Base-by-base conservation (phyloP, 1,140 invertebrate genomes). In the Drosophila melanica region DNA sequence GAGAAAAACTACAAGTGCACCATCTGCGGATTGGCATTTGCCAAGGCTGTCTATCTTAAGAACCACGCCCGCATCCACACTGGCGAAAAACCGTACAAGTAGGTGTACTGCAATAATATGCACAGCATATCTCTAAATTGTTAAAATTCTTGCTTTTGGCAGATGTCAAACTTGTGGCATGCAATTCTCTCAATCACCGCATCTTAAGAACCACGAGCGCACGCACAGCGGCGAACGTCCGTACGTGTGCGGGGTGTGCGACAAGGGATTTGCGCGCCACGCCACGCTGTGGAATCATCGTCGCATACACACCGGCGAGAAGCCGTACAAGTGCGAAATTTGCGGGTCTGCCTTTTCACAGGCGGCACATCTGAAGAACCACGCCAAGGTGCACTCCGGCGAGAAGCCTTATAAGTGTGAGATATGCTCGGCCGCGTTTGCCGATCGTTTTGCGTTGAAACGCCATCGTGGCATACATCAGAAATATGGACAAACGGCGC, bases 1-100 rank as follows among this genome's bases (percentile, higher is more conserved):
- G 97, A 97, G 91, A 97, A 97, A 92, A 96, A 97, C 75, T 97
- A 97, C 91, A 97, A 97, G 91, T 99, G 98, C 93, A 96, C 97
- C 78, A 96, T 97, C 41, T 99, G 98, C 93, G 97, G 97, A 23
- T 95, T 98, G 66, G 97, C 97, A 64, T 99, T 99, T 93, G 98
- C 98, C 23, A 96, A 97, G 92, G 96, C 96, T 44, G 96, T 96
- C 8, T 97, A 97, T 93, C 93, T 98, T 51, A 98, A 98, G 91
- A 99, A 99, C 91, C 97, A 98, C 92, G 96, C 96, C 37, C 93
- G 96, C 59, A 96, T 97, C 80, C 97, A 98, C 53, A 95, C 94
- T 4, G 95, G 95, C 45, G 96, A 97, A 91, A 97, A 97, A 84
- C 97, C 96, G 1, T 98, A 97, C 90, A 96, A 96, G 93, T 94